These are phyloP conservation scores for Argyra leucocephala DNA, from an alignment of 2,888 invertebrate genomes.

Conservation along the genomic window DNA sequence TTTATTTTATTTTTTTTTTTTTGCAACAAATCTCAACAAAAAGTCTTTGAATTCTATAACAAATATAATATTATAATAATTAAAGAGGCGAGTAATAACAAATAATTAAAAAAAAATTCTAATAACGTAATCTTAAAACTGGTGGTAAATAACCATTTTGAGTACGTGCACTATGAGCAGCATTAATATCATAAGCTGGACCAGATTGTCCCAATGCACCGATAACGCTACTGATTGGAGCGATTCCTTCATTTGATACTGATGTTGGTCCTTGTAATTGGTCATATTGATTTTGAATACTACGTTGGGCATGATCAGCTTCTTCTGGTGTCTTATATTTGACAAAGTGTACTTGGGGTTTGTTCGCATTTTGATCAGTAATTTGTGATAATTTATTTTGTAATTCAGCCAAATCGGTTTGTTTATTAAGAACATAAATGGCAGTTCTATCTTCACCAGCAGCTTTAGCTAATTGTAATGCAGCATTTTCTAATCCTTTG, in stretches of 20 bases:
- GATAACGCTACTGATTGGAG: constrained; percentile 9
- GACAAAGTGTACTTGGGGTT: constrained; percentile 32
- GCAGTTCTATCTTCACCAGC: constrained; percentile 35
- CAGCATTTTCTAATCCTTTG: constrained; percentile 29
- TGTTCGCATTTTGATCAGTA: constrained; percentile 27
- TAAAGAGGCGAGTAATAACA: neutral
- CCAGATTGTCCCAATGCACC: constrained; percentile 18
- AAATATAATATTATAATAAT: neutral
- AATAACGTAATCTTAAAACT: neutral
- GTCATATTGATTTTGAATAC: constrained; percentile 29
- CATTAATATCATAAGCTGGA: neutral
- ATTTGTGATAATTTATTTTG: constrained; percentile 27
- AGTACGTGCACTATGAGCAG: neutral
- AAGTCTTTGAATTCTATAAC: constrained; percentile 2
- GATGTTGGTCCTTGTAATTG: constrained; percentile 27
- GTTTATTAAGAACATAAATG: constrained; percentile 36
- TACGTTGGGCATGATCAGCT: constrained; percentile 28
- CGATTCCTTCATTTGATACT: constrained; percentile 28
- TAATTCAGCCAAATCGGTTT: constrained; percentile 29
- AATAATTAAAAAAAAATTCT: too few relatives aligned
- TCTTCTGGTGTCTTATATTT: constrained; percentile 31
- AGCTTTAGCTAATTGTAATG: constrained; percentile 28
- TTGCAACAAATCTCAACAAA: constrained; percentile 2
- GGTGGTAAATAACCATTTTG: constrained; percentile 7
- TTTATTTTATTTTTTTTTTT: neutral